Base-by-base conservation (phyloP, 2,797 vertebrate genomes). In the Pangasius krempfi region DNA sequence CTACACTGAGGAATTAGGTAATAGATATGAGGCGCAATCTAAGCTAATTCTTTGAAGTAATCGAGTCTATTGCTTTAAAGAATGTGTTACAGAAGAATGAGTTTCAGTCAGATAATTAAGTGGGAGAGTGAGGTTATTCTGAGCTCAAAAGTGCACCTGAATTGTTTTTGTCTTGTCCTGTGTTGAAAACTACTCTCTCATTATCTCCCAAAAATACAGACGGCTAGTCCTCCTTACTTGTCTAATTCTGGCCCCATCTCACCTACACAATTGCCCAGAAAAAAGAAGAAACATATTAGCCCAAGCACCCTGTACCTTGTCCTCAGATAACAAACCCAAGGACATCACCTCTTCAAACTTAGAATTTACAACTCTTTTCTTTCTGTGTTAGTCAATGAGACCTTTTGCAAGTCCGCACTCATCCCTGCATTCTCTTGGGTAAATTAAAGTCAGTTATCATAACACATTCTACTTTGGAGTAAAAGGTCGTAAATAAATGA, bases 201-300 rank as follows among this genome's bases (percentile, higher is more conserved):
- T 88, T 89, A 91, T 88, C 58, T 62, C 80, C 64, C 58, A 81
- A 33, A 50, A 58, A 85, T 88, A 75, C 40, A 85, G 47, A 83
- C 50, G 25, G 66, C 62, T 52, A 75, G 85, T 73, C 80, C 66
- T 16, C 86, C 75, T 27, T 78, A 56, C 58, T 82, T 12, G 70
- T 91, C 83, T 88, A 84, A 81, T 90, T 87, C 44, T 87, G 85
- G 78, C 76, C 27, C 1, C 5, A 13, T 85, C 80, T 75, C 84
- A 88, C 88, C 90, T 80, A 87, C 79, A 80, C 62, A 30, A 25
- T 76, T 79, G 82, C 60, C 47, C 76, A 83, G 76, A 73, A 30
- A 44, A 47, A 79, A 81, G 25, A 84, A 40, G 14, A 73, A 58
- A 75, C 70, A 66, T 54, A 62, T 37, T 73, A 88, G 70, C 37